Base-by-base conservation (phyloP, 2,888 invertebrate species). In the Campaea margaritaria region DNA sequence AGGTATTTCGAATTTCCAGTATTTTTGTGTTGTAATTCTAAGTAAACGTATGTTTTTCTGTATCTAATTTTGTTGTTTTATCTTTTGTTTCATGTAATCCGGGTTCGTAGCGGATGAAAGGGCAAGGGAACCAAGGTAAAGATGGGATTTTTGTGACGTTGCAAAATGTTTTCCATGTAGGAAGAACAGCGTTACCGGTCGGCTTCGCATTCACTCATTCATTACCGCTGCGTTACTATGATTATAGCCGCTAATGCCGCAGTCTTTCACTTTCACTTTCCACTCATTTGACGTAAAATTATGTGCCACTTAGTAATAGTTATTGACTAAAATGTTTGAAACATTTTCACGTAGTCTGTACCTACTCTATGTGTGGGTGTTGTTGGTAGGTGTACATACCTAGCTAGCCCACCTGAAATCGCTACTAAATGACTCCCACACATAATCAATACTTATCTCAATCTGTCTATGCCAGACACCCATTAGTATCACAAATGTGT, bases 51-150 rank as follows among this genome's bases (percentile, higher is more conserved):
- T 67, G 63, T 72, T 73, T 69, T 68, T 62, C 58, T 64, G 58
- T 71, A 65, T 67, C 66, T 82, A 77, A 75, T 76, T 72, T 74
- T 76, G 74, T 75, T 72, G 68, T 79, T 83, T 78, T 84, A 76
- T 85, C 83, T 89, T 89, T 93, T 93, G 88, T 94, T 94, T 92
- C 94, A 93, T 94, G 93, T 93, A 81, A 78, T 65, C 83, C 74
- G 76, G 77, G 76, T 81, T 82, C 86, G 74, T 90, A 96, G 96
- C 96, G 96, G 95, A 96, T 96, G 95, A 96, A 96, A 96, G 96
- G 96, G 94, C 96, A 96, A 94, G 96, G 95, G 94, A 96, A 95
- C 93, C 95, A 95, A 95, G 95, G 96, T 95, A 94, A 90, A 82
- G 81, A 82, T 80, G 72, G 70, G 69, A 79, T 77, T 78, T 79